Conservation (phyloP, 2,797 vertebrate genomes). For the Oreochromis grahami region DNA sequence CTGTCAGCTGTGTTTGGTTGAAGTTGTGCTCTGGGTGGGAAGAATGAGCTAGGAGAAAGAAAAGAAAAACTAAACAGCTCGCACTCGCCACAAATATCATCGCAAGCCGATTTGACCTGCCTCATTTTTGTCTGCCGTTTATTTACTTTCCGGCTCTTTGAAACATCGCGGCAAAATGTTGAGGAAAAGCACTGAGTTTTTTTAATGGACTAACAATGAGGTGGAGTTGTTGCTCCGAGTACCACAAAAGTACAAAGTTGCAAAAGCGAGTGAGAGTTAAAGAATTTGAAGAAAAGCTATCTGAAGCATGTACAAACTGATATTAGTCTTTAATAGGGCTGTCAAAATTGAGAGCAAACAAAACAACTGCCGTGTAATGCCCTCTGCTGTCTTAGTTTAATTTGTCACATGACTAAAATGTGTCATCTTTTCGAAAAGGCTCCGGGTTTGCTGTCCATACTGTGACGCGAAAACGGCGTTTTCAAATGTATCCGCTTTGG, state of each 20-base stretch:
- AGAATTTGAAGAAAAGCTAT: too few species aligned
- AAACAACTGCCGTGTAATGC: too few species aligned
- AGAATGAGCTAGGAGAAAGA: background rate
- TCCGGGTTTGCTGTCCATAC: too few species aligned
- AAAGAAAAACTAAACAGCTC: background rate
- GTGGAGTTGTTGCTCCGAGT: background rate
- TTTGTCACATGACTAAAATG: too few species aligned
- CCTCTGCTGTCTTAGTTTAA: too few species aligned
- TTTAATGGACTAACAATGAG: background rate
- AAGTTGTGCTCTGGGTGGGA: background rate
- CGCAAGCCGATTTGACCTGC: rapidly evolving
- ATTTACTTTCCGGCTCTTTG: background rate
- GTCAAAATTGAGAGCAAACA: too few species aligned
- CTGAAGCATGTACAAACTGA: too few species aligned
- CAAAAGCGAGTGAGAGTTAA: background rate
- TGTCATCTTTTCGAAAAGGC: too few species aligned
- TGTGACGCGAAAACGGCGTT: too few species aligned
- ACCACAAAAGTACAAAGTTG: background rate
- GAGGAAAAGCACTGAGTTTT: background rate
- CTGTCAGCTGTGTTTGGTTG: background rate
- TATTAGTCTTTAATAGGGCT: too few species aligned
- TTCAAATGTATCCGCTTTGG: too few species aligned
- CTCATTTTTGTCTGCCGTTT: background rate
- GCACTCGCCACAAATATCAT: background rate
- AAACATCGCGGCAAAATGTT: background rate